phyloP scores from a whole-genome alignment of 2,888 invertebrate genomes.

The Tuta absoluta region DNA sequence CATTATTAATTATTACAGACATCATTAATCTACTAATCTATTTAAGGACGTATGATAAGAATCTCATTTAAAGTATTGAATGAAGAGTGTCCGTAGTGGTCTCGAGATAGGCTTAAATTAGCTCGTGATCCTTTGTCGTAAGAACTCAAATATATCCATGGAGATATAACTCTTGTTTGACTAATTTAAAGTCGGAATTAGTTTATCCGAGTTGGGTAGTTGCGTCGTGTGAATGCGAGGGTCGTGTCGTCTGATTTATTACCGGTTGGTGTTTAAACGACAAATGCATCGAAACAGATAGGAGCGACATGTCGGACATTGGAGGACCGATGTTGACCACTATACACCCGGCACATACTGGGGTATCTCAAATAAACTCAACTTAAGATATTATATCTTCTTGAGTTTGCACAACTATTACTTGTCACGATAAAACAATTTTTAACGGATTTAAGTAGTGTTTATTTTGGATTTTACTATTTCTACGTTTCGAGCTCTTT shows the following conservation, averaged over 20 bases:
- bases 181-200: conserved; percentile 36
- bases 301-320: conserved; percentile 80
- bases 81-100: conserved; percentile 80
- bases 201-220: conserved; percentile 32
- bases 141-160: conserved; percentile 21
- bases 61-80: conserved; percentile 82
- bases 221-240: conserved; percentile 41
- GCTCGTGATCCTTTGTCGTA: conserved; percentile 40
- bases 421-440: too few species aligned
- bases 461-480: too few species aligned
- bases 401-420: too few species aligned
- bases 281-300: conserved; percentile 82
- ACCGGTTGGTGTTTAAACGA: conserved; percentile 81
- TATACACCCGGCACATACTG: conserved; percentile 57
- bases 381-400: conserved; percentile 60
- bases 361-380: conserved; percentile 45
- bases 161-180: conserved; percentile 33
- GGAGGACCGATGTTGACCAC: conserved; percentile 77
- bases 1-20: conserved; percentile 82
- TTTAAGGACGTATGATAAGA: conserved; percentile 80
- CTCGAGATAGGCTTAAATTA: conserved; percentile 79
- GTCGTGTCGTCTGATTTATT: conserved; percentile 74
- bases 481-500: too few species aligned
- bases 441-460: too few species aligned
- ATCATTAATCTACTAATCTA: conserved; percentile 82